phyloP scores from a whole-genome alignment of 1,140 invertebrate genomes.

The Aradophagus sp. region DNA sequence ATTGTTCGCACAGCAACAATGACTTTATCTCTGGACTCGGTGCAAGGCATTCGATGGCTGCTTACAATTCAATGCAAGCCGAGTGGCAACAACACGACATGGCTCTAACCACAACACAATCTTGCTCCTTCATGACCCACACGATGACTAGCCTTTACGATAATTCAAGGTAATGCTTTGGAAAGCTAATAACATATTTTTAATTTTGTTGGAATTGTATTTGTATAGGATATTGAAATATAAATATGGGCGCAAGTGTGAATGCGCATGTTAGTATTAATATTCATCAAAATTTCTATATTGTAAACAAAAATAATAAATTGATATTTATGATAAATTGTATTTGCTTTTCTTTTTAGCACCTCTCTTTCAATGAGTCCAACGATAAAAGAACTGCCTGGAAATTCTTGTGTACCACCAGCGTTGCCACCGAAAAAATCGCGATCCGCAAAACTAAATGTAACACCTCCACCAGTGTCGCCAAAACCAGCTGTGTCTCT shows the following conservation, averaged over 20 bases:
- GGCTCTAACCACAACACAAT: slow-evolving; percentile 77
- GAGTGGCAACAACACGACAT: slow-evolving; percentile 81
- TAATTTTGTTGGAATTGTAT: too few relatives aligned
- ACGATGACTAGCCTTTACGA: slow-evolving; percentile 72
- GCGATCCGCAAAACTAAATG: slow-evolving; percentile 73
- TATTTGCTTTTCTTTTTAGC: slow-evolving; percentile 50
- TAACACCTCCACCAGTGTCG: slow-evolving; percentile 68
- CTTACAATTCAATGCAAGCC: slow-evolving; percentile 82
- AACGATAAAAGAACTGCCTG: slow-evolving; percentile 64
- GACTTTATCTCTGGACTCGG: slow-evolving; percentile 80
- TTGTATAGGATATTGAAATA: too few relatives aligned
- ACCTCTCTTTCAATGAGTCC: slow-evolving; percentile 67
- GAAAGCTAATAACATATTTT: too few relatives aligned
- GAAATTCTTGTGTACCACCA: slow-evolving; percentile 78
- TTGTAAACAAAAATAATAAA: too few relatives aligned
- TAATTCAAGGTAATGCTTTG: slow-evolving; percentile 68
- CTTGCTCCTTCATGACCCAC: slow-evolving; percentile 77
- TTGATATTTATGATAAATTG: too few relatives aligned
- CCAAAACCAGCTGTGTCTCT: slow-evolving; percentile 67
- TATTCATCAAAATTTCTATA: too few relatives aligned
- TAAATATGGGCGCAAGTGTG: too few relatives aligned
- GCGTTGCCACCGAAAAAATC: slow-evolving; percentile 85
- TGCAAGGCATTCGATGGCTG: slow-evolving; percentile 86
- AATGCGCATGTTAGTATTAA: too few relatives aligned
- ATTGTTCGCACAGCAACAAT: slow-evolving; percentile 85